Evolutionary conservation across 2,797 vertebrate species (phyloP), one percentile per base, ranked within the genome.

Genomic region (Spondyliosoma cantharus): DNA sequence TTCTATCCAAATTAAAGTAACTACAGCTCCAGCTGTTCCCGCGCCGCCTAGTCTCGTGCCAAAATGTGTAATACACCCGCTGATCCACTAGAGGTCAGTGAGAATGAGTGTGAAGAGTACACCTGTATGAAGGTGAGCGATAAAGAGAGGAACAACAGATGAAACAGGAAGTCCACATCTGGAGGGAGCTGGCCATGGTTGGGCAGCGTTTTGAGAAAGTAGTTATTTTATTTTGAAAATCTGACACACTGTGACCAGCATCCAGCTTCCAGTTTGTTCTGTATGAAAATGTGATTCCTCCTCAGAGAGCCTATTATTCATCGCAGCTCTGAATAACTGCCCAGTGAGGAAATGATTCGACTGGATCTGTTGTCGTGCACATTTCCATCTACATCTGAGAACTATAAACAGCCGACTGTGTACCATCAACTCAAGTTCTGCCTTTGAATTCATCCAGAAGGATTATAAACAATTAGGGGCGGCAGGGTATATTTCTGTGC

Each of bases 241-340:
- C 29, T 3, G 29, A 32, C 37, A 63, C 74, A 64, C 64, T 85
- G 84, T 83, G 85, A 63, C 83, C 77, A 53, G 61, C 69, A 48
- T 45, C 74, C 49, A 17, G 70, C 69, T 86, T 81, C 64, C 75
- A 69, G 60, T 74, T 84, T 81, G n/a, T 64, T 59, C 86, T 74
- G 64, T 84, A 78, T 86, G 20, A 79, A 83, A 80, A 81, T 86
- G 27, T 82, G 24, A 88, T 90, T 90, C 79, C 65, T 85, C 83
- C 77, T 81, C 43, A 25, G 86, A 85, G 80, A 74, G 43, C 0
- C 14, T 52, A 84, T 89, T 87, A 87, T 92, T 90, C 83, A 92
- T 86, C 70, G 63, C 68, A 62, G 76, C 75, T 32, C 79, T 60
- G 71, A 78, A 87, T 72, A 68, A 68, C 74, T 83, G 76, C 81